Evolutionary conservation across 2,888 invertebrate genomes (phyloP).

Genomic region (Plagodis pulveraria): DNA sequence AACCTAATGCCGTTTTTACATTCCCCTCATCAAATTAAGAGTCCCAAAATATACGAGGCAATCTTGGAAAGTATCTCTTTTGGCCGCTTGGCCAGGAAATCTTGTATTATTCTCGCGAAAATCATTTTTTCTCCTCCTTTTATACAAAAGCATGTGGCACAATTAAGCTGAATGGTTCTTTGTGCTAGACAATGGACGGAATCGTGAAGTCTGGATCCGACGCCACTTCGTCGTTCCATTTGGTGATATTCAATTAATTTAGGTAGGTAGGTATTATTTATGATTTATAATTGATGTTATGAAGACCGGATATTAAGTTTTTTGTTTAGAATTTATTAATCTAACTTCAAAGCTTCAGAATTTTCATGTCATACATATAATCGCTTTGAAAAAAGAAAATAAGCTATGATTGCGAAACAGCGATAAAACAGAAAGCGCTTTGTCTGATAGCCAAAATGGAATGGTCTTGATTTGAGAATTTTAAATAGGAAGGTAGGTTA

Average conservation of each 20-base stretch:
- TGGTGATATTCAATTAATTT: constrained; percentile 62
- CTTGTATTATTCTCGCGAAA: constrained; percentile 63
- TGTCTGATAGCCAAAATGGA: no score
- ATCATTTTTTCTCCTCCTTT: constrained; percentile 51
- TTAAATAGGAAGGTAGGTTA: no score
- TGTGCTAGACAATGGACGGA: constrained; percentile 62
- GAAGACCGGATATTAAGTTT: no score
- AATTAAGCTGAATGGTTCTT: constrained; percentile 60
- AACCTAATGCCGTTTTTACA: constrained; percentile 71
- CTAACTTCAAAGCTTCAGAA: no score
- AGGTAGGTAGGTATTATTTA: constrained; percentile 46
- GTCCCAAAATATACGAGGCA: constrained; percentile 62
- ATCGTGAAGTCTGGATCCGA: constrained; percentile 49
- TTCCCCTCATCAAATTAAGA: constrained; percentile 73
- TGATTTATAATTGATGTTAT: constrained; percentile 41
- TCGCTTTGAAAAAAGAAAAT: no score
- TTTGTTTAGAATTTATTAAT: no score
- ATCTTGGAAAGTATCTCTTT: constrained; percentile 58
- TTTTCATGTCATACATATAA: no score
- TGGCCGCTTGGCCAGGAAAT: constrained; percentile 57
- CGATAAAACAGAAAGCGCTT: no score
- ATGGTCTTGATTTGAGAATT: no score
- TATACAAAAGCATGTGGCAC: constrained; percentile 59
- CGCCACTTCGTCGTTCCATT: constrained; percentile 35
- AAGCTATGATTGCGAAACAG: no score